phyloP scores from a whole-genome alignment of 2,113 vertebrate genomes.

The Heteronetta atricapilla region DNA sequence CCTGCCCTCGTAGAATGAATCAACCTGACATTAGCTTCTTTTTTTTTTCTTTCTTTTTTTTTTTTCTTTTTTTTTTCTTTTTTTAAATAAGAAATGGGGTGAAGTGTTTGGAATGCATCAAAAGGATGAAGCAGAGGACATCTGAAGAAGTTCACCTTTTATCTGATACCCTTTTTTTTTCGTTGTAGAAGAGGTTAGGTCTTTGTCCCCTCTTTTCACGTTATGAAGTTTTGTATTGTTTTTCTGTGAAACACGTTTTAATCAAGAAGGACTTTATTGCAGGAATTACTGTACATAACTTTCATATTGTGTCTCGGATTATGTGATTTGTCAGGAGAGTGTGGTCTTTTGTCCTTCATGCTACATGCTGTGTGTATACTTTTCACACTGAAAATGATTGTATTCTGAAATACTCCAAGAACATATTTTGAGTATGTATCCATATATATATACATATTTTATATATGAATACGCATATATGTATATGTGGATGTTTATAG shows the following conservation, averaged over 20 bases:
- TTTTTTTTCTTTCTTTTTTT: neutral
- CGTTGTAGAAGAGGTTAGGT: constrained; percentile 8
- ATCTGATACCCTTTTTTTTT: constrained; percentile 30
- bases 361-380: neutral
- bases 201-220: constrained; percentile 24
- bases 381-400: neutral
- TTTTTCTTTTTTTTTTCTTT: too few species aligned
- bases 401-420: neutral
- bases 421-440: neutral
- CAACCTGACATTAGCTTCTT: constrained; percentile 70
- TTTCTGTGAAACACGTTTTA: neutral
- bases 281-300: neutral
- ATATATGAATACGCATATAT: neutral
- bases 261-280: neutral
- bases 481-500: neutral
- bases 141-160: constrained; percentile 70
- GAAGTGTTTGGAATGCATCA: constrained; percentile 69
- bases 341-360: neutral
- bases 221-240: constrained; percentile 17
- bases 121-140: constrained; percentile 64
- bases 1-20: constrained; percentile 63
- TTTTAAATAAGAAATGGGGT: constrained; percentile 55
- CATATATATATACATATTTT: neutral
- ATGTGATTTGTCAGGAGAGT: neutral
- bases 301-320: neutral